Evolutionary conservation across 2,797 vertebrate species (phyloP), one percentile per base, ranked within the genome.

Genomic region (Lophura swinhoii): DNA sequence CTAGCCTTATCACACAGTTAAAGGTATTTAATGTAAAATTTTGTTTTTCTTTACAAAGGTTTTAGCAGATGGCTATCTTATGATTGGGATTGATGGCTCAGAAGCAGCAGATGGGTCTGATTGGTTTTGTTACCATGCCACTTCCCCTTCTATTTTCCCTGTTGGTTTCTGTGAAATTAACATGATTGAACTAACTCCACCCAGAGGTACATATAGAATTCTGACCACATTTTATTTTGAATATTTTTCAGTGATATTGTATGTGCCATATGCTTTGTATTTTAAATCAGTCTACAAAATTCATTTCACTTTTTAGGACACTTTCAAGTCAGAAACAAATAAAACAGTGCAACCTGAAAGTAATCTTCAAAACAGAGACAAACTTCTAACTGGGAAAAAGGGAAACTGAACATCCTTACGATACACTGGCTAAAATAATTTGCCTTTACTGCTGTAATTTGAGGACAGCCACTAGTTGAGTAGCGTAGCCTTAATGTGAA

Each of bases 111-210:
- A 99, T 81, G 99, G 99, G 63, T 99, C 99, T 93, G 99, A 99
- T 98, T 99, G 99, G 99, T 99, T 99, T 98, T 99, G 99, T 97
- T 99, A 99, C 94, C 99, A 99, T 96, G 98, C 98, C 97, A 98
- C 98, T 91, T 99, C 99, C 87, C 99, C 99, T 93, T 99, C 99
- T 95, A 99, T 99, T 98, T 99, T 99, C 97, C 99, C 99, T 93
- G 99, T 98, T 95, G 99, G 99, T 98, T 99, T 99, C 98, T 99
- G 99, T 99, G 99, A 99, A 99, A 99, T 99, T 98, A 99, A 99
- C 98, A 98, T 96, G 97, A 99, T 99, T 97, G 99, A 99, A 97
- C 98, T 99, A 96, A 99, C 99, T 75, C 99, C 99, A 97, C 99
- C 99, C 92, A 98, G 99, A 99, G 99, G 99, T 99, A 95, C 53